Evolutionary conservation across 2,888 invertebrate genomes (phyloP).

Genomic region (Rhagium mordax): DNA sequence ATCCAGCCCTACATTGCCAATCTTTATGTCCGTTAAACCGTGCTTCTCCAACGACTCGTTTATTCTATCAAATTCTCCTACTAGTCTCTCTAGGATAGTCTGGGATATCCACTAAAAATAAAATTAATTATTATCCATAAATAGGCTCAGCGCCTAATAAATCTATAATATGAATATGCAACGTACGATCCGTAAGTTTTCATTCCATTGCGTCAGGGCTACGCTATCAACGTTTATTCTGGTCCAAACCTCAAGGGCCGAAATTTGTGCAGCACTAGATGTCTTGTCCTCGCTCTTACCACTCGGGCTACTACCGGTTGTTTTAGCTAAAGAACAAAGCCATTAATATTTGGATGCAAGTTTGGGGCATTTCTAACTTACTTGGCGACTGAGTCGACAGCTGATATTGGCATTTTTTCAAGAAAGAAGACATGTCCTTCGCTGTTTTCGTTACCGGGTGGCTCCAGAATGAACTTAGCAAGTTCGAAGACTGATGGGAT

Average conservation of each 20-base stretch:
- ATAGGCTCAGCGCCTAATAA: neutral
- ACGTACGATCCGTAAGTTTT: conserved; percentile 81
- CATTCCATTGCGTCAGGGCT: conserved; percentile 84
- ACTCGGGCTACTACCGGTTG: conserved; percentile 47
- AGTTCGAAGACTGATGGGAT: conserved; percentile 70
- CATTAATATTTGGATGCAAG: neutral
- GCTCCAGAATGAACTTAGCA: conserved; percentile 73
- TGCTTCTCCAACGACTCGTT: conserved; percentile 81
- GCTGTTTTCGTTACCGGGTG: conserved; percentile 72
- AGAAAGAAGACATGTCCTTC: conserved; percentile 71
- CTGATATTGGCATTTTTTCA: conserved; percentile 74
- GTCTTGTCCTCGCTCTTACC: conserved; percentile 58
- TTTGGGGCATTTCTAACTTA: conserved; percentile 53
- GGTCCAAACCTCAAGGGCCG: conserved; percentile 73
- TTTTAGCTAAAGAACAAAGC: conserved; percentile 45
- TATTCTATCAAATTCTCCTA: conserved; percentile 80
- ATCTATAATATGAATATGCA: neutral
- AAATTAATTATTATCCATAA: too few relatives aligned
- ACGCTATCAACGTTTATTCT: conserved; percentile 78
- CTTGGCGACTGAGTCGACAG: conserved; percentile 72
- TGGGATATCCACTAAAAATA: conserved; percentile 84
- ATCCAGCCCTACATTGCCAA: conserved; percentile 81
- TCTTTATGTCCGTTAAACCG: conserved; percentile 78
- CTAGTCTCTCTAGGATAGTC: conserved; percentile 85
- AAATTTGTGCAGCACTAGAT: conserved; percentile 68